Evolutionary conservation across 1,140 invertebrate species (phyloP).

Genomic region (Latrodectus geometricus): DNA sequence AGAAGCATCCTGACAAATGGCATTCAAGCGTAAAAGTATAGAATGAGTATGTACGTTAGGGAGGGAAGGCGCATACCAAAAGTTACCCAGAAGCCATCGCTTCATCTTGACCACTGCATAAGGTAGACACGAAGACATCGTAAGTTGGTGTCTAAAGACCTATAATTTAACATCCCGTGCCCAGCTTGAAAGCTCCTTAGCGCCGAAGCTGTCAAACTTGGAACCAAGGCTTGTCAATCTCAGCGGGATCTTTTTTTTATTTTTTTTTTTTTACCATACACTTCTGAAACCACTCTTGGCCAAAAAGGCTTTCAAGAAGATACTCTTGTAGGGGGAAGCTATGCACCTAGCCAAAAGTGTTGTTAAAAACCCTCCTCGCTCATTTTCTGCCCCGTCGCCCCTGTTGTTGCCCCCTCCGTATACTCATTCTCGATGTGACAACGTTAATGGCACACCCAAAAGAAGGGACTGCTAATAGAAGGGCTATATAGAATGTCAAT

Average conservation of each 20-base stretch:
- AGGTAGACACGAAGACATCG: constrained; percentile 9
- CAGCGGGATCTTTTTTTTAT: not conserved
- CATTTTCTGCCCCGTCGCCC: no score
- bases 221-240: constrained; percentile 39
- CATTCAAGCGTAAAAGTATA: constrained; percentile 19
- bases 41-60: not conserved
- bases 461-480: no score
- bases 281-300: no score
- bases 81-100: constrained; percentile 4
- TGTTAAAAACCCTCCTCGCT: no score
- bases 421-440: no score
- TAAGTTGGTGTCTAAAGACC: constrained; percentile 28
- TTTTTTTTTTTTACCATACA: no score
- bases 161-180: constrained; percentile 35
- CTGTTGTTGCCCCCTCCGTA: no score
- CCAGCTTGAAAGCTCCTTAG: constrained; percentile 10
- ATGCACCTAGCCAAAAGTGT: no score
- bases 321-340: no score
- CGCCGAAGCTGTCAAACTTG: constrained; percentile 39
- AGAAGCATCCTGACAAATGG: constrained; percentile 43
- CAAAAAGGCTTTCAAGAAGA: no score
- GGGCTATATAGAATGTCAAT: no score
- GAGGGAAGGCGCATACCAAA: not conserved
- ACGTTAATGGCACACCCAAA: no score
- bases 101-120: constrained; percentile 24